Evolutionary conservation across 1,140 invertebrate genomes (phyloP).

Genomic region (Caenorhabditis latens): DNA sequence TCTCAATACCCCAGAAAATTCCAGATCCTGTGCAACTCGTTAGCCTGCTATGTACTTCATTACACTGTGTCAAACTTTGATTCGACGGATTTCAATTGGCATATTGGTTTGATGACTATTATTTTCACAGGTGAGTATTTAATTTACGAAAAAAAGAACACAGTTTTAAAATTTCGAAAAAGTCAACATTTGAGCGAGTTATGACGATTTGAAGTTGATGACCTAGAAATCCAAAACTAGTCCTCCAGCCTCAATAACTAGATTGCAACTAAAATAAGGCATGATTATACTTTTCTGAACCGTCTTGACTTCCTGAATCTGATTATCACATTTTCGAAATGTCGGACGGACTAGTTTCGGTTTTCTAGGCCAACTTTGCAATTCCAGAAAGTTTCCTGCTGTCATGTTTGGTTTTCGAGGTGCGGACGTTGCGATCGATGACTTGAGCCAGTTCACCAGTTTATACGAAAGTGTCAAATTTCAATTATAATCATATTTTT

Average conservation of each 20-base stretch:
- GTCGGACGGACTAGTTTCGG: no score
- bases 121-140: not conserved
- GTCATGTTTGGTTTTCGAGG: constrained; percentile 38
- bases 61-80: constrained; percentile 31
- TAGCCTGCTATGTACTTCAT: constrained; percentile 32
- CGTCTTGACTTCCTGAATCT: no score
- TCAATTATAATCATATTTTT: constrained; percentile 16
- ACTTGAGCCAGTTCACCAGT: not conserved
- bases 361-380: not conserved
- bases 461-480: not conserved
- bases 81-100: constrained; percentile 39
- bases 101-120: constrained; percentile 46
- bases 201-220: no score
- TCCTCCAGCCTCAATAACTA: no score
- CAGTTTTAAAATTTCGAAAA: not conserved
- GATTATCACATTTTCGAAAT: no score
- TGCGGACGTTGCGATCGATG: constrained; percentile 23
- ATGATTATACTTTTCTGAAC: no score
- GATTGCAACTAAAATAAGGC: no score
- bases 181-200: no score
- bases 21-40: constrained; percentile 3
- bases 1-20: not conserved
- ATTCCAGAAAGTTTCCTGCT: constrained; percentile 41
- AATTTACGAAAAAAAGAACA: not conserved
- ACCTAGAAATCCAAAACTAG: no score